Evolutionary conservation across 1,140 invertebrate genomes (phyloP).

Genomic region (Helicoverpa zea): DNA sequence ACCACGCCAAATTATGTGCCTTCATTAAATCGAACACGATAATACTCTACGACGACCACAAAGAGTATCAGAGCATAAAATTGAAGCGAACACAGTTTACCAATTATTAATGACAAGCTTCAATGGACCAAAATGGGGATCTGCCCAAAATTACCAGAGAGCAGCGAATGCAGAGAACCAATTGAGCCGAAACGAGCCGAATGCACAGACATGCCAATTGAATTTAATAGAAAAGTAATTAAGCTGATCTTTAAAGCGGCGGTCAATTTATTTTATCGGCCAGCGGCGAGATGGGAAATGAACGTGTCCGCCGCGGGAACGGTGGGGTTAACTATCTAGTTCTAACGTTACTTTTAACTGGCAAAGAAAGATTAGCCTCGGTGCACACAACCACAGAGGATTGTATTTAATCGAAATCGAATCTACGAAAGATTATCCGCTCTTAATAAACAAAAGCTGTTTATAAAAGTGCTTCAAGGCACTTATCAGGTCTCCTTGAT

Average conservation of each 20-base stretch:
- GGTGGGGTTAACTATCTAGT: slow-evolving; percentile 44
- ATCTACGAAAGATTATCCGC: background rate
- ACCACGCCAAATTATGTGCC: slow-evolving; percentile 10
- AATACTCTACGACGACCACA: slow-evolving; percentile 33
- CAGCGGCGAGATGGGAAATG: slow-evolving; percentile 42
- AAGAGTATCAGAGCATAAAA: slow-evolving; percentile 52
- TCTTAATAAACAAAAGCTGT: background rate
- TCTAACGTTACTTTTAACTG: slow-evolving; percentile 45
- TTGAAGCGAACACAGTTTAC: slow-evolving; percentile 54
- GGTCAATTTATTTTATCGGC: slow-evolving; percentile 53
- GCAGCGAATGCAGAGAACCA: background rate
- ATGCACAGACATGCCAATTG: slow-evolving; percentile 20
- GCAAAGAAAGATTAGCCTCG: slow-evolving; percentile 44
- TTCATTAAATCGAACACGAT: slow-evolving; percentile 41
- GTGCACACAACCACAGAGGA: slow-evolving; percentile 14
- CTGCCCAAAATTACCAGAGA: slow-evolving; percentile 13
- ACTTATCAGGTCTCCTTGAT: background rate
- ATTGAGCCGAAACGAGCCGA: background rate
- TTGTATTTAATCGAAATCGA: slow-evolving; percentile 46
- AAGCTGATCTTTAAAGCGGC: slow-evolving; percentile 44
- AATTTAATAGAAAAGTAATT: slow-evolving; percentile 50
- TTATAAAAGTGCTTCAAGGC: background rate
- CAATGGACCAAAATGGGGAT: slow-evolving; percentile 51
- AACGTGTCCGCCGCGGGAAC: slow-evolving; percentile 39
- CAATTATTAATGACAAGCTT: slow-evolving; percentile 53